These are phyloP conservation scores for Erithacus rubecula DNA, from an alignment of 2,797 vertebrate genomes.

Conservation along the genomic window DNA sequence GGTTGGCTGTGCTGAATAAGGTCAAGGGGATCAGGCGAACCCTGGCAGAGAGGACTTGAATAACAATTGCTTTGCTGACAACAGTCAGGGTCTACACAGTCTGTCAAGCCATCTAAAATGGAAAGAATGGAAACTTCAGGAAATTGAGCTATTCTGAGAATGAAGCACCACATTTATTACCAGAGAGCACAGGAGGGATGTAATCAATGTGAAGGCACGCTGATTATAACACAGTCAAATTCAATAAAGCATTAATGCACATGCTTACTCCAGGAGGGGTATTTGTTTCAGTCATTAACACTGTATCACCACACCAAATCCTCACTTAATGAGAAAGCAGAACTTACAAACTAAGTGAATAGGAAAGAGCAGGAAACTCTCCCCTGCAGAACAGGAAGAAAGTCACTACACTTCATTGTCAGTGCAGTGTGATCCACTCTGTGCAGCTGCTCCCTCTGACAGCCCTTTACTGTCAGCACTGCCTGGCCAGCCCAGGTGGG, in stretches of 20 bases:
- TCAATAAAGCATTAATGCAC: background rate
- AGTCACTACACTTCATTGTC: background rate
- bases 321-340: background rate
- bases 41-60: conserved; percentile 89
- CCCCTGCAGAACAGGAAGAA: background rate
- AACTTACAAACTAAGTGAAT: background rate
- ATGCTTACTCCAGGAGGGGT: background rate
- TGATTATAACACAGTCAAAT: background rate
- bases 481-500: background rate
- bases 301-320: background rate
- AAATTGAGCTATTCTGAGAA: background rate
- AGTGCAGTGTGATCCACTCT: background rate
- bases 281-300: background rate
- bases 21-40: conserved; percentile 90
- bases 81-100: conserved; percentile 94
- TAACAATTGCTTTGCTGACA: conserved; percentile 91
- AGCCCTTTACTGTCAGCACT: background rate
- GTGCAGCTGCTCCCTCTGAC: background rate
- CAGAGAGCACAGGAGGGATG: background rate
- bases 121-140: conserved; percentile 17
- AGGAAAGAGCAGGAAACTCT: background rate
- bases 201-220: background rate
- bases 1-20: conserved; percentile 87
- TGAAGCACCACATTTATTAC: background rate
- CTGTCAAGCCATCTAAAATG: conserved; percentile 87